These are phyloP conservation scores for Agrotis clavis DNA, from an alignment of 2,888 invertebrate species.

Conservation along the genomic window DNA sequence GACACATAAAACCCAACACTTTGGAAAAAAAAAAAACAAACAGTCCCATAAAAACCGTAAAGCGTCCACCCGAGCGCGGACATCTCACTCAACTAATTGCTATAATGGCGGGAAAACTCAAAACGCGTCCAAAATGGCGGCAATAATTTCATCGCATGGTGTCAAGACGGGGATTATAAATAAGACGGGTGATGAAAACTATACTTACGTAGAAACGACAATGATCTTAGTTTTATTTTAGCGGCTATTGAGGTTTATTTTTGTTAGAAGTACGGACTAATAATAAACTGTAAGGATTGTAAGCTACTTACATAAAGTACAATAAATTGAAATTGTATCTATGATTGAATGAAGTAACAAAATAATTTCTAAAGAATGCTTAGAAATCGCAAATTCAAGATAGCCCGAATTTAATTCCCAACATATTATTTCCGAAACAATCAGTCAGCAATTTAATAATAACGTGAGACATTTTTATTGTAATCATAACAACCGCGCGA, in stretches of 20 bases:
- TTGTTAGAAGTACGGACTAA: constrained; percentile 38
- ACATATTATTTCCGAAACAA: background rate
- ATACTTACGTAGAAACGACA: constrained; percentile 86
- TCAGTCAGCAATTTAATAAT: constrained; percentile 19
- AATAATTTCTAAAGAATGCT: background rate
- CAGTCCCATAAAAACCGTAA: constrained; percentile 81
- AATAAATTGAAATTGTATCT: background rate
- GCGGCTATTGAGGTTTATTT: constrained; percentile 70
- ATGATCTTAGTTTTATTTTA: constrained; percentile 86
- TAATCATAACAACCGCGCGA: constrained; percentile 25
- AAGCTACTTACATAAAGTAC: background rate
- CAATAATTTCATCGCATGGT: constrained; percentile 85
- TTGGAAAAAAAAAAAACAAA: constrained; percentile 74
- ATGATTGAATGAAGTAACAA: no score
- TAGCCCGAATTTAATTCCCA: background rate
- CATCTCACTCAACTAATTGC: constrained; percentile 91
- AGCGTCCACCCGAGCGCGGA: constrained; percentile 85
- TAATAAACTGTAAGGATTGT: constrained; percentile 41
- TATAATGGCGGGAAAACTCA: constrained; percentile 87
- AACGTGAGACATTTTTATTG: constrained; percentile 36
- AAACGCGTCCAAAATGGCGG: constrained; percentile 84
- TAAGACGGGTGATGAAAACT: constrained; percentile 88
- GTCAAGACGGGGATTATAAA: constrained; percentile 87
- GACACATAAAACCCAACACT: constrained; percentile 60
- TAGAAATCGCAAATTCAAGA: background rate